phyloP scores from a whole-genome alignment of 2,888 invertebrate species.

The Phymatocera aterrima region DNA sequence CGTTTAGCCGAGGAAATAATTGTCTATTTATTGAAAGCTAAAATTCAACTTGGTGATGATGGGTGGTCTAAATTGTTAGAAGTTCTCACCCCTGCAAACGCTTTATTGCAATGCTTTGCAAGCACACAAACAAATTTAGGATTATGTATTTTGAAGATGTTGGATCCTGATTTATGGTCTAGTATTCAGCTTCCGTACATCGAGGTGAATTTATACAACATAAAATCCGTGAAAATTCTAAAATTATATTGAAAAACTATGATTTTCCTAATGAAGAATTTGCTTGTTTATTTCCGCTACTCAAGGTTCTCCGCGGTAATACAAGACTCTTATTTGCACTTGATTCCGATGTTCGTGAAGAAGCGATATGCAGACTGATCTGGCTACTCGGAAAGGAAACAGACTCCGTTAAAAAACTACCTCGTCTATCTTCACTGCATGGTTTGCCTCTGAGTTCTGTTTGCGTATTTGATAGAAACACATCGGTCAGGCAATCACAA shows the following conservation, averaged over 20 bases:
- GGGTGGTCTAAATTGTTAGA: slow-evolving; percentile 81
- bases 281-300: too few species aligned
- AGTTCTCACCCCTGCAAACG: slow-evolving; percentile 78
- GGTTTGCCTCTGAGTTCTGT: slow-evolving; percentile 74
- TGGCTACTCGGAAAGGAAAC: slow-evolving; percentile 76
- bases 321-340: slow-evolving; percentile 74
- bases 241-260: not conserved
- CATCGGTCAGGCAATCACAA: slow-evolving; percentile 59
- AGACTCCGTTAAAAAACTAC: slow-evolving; percentile 73
- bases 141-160: slow-evolving; percentile 79
- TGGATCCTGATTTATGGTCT: slow-evolving; percentile 80
- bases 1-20: slow-evolving; percentile 79
- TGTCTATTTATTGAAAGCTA: slow-evolving; percentile 80
- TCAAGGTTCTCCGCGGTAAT: slow-evolving; percentile 75
- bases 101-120: slow-evolving; percentile 79
- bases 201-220: slow-evolving; percentile 71
- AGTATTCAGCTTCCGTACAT: slow-evolving; percentile 78
- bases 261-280: too few species aligned
- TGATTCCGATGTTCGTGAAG: slow-evolving; percentile 73
- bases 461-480: slow-evolving; percentile 70
- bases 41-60: slow-evolving; percentile 78
- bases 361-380: slow-evolving; percentile 76
- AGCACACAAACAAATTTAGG: slow-evolving; percentile 77
- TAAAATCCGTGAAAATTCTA: not conserved
- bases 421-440: slow-evolving; percentile 75